Conservation (phyloP, 2,113 vertebrate species). For the Dunckerocampus dactyliophorus region DNA sequence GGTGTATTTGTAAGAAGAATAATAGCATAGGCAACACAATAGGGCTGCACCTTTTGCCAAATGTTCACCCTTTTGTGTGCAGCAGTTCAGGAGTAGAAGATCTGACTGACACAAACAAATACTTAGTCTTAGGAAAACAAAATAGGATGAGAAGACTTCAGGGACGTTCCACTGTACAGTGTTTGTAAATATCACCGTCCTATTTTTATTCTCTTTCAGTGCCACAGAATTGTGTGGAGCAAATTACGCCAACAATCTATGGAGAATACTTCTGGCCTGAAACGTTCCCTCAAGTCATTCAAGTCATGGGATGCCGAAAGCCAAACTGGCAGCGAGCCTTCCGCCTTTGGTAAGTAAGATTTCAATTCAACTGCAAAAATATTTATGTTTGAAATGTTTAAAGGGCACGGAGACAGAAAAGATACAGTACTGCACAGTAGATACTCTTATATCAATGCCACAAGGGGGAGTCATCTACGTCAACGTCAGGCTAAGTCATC, state of each 20-base stretch:
- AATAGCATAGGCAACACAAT: no score
- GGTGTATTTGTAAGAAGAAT: no score
- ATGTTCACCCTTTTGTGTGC: no score
- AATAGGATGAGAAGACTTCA: no score
- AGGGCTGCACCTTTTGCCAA: no score
- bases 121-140: no score
- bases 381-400: neutral
- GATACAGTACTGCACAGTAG: no score
- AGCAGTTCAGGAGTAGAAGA: no score
- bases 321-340: slow-evolving; percentile 20
- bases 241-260: slow-evolving; percentile 47
- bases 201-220: slow-evolving; percentile 37
- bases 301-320: slow-evolving; percentile 51
- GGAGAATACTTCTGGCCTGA: slow-evolving; percentile 63
- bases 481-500: neutral
- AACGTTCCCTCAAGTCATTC: slow-evolving; percentile 37
- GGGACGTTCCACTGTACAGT: no score
- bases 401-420: no score
- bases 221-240: slow-evolving; percentile 59
- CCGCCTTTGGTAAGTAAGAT: slow-evolving; percentile 63
- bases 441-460: no score
- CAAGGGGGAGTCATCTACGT: neutral
- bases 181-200: neutral
- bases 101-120: no score
- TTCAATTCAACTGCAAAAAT: neutral